Conservation (phyloP, 1,140 invertebrate species). For the Philaenus spumarius region DNA sequence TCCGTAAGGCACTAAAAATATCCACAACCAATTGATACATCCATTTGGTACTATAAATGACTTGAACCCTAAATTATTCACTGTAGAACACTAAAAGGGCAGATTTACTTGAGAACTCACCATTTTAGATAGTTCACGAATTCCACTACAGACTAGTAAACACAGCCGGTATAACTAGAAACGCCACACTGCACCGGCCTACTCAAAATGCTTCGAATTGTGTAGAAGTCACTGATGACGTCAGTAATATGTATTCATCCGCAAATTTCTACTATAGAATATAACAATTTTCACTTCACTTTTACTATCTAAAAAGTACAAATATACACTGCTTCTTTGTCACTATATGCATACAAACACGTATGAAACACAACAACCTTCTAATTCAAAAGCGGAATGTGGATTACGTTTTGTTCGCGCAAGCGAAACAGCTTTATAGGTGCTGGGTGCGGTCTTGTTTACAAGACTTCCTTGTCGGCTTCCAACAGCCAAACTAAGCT, state of each 20-base stretch:
- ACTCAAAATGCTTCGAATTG: constrained; percentile 32
- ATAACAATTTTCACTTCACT: constrained; percentile 18
- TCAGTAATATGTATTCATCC: constrained; percentile 32
- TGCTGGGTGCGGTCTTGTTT: constrained; percentile 57
- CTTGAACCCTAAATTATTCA: not conserved
- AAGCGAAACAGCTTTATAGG: constrained; percentile 43
- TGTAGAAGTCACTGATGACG: constrained; percentile 28
- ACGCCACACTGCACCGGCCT: constrained; percentile 31
- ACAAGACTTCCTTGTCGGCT: constrained; percentile 44
- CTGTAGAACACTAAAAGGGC: not conserved
- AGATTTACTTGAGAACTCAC: constrained; percentile 25
- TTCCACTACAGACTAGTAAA: constrained; percentile 31
- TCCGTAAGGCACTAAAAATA: not conserved
- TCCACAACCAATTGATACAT: not conserved
- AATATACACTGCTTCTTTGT: constrained; percentile 7
- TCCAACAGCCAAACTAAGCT: constrained; percentile 30
- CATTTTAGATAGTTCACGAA: constrained; percentile 29
- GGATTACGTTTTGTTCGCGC: constrained; percentile 34
- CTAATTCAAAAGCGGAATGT: constrained; percentile 19
- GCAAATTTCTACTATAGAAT: constrained; percentile 11
- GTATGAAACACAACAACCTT: constrained; percentile 9
- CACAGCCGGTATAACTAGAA: constrained; percentile 31
- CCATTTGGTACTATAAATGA: no score
- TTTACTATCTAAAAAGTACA: constrained; percentile 5
- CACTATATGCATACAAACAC: constrained; percentile 2